Evolutionary conservation across 2,888 invertebrate species (phyloP), one percentile per base, ranked within the genome.

Genomic region (Apamea anceps): DNA sequence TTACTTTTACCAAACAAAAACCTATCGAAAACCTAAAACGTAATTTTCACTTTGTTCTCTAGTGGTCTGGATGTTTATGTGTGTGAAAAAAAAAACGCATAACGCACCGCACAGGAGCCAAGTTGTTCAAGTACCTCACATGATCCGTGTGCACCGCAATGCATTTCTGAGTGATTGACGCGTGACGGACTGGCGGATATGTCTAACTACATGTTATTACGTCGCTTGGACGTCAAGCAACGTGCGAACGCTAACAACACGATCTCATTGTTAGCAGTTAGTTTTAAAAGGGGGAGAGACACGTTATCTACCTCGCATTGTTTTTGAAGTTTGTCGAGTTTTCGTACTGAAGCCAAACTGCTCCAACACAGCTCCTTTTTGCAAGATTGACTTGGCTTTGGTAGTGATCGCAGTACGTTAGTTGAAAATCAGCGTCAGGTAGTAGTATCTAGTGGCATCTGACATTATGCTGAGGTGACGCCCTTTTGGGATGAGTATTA

Each of bases 241-340:
- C 62, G 37, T 37, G 75, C 28, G 51, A 75, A 42, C 75, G 28
- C 51, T 75, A 12, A 28, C 28, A 42, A 42, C 25, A 75, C 28
- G 18, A 54, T 10, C 25, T 10, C 54, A 54, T 75, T 42, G 15
- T 54, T 75, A 42, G 42, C 51, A 13, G 21, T 25, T 21, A 10
- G 3, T 51, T 73, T 75, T 51, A 15, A 73, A 51, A 73, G 48
- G 48, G n/a, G n/a, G 37, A 73, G n/a, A 10, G 37, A n/a, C 42
- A 28, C n/a, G 32, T 72, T 37, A n/a, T 48, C 12, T 37, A 28
- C 10, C 4, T 62, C 13, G 1, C 15, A 2, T n/a, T 28, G 15
- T 42, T 75, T 12, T 15, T 42, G 2, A n/a, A 51, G n/a, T 18
- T 18, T 48, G 13, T 7, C 25, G 57, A 60, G 1, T 60, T n/a